Percentiles rank a stretch among this genome's conserved stretches.
These are phyloP conservation scores for Tachina grossa DNA, from an alignment of 2,888 invertebrate genomes.

Conservation along the genomic window DNA sequence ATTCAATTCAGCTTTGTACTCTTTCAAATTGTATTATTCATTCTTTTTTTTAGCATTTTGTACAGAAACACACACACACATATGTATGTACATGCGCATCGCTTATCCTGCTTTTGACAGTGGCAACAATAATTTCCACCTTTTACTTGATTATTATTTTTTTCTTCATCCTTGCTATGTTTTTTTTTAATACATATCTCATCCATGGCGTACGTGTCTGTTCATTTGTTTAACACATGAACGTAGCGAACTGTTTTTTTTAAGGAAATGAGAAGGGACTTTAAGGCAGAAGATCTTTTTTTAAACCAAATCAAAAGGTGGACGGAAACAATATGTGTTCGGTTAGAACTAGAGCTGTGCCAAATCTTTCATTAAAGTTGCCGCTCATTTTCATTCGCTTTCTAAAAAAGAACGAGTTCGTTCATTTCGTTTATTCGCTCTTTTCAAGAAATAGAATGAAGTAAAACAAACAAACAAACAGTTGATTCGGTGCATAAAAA, in stretches of 20 bases:
- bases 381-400: no score
- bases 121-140: conserved; percentile 65
- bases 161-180: conserved; percentile 14
- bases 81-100: conserved; percentile 3
- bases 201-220: background rate
- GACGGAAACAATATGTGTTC: no score
- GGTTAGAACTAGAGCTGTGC: no score
- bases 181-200: conserved; percentile 6
- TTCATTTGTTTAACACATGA: background rate
- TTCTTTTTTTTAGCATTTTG: conserved; percentile 33
- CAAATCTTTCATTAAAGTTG: no score
- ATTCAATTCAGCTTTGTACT: conserved; percentile 20
- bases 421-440: no score
- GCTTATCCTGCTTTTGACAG: conserved; percentile 47
- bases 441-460: no score
- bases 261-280: background rate
- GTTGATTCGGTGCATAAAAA: no score
- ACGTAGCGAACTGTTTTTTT: background rate
- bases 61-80: conserved; percentile 9
- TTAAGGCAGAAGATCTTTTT: background rate
- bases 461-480: no score
- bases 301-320: no score
- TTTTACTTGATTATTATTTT: conserved; percentile 45
- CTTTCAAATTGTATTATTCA: conserved; percentile 41
- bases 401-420: no score